Base-by-base conservation (phyloP, 2,797 vertebrate species). In the Gallinago stenura region DNA sequence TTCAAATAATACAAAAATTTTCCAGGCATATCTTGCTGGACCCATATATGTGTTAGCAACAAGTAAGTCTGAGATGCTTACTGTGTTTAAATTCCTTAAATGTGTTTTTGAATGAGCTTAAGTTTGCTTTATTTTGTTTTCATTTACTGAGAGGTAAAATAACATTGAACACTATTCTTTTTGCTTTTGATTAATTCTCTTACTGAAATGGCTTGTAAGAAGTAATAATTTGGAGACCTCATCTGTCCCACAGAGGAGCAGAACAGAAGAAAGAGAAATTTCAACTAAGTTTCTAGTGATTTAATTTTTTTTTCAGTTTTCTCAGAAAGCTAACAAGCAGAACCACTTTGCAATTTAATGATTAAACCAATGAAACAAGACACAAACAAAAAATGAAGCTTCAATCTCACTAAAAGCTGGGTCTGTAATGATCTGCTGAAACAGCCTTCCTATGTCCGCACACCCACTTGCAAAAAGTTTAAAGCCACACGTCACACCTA, bases 231-330 rank as follows among this genome's bases (percentile, higher is more conserved):
- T 46, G 21, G 22, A 91, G 33, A 3, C 39, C 28, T 43, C 31
- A 43, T 19, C 33, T 84, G 45, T 21, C 48, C 45, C 1, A 3
- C 15, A 35, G 21, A 58, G 75, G 16, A 86, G 68, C 51, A 77
- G 7, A 94, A 60, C 20, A 92, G 35, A 95, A 83, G 25, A 82
- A 80, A 95, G 25, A 88, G 50, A 70, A 84, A 20, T 48, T 87
- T 93, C 75, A 77, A 25, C 15, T 80, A 69, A 61, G 13, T 91
- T 91, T 93, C 77, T 90, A 58, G 76, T 71, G 68, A 85, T 54
- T 70, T 92, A 37, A 37, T 4, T 83, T 95, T 96, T 96, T 95
- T 92, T 96, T 93, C 46, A 56, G 11, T 82, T 85, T 81, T 84
- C 62, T 86, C 72, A 78, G 65, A 82, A 54, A 93, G 41, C 28